A percentile compares a stretch with the other conserved stretches of the same genome.
Conservation (phyloP, 2,113 vertebrate species). For the Naja naja region DNA sequence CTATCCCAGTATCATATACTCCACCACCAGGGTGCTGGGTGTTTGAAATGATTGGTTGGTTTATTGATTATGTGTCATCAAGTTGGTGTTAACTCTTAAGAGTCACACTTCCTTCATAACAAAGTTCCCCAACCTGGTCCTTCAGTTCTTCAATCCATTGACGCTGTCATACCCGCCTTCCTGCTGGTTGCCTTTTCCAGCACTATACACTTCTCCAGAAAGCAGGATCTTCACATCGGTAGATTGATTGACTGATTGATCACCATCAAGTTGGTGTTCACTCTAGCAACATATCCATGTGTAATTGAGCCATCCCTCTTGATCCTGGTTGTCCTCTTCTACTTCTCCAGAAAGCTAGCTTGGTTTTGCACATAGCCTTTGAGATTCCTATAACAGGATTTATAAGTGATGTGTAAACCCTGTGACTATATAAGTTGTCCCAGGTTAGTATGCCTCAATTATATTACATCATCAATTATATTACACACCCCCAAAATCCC, state of each 20-base stretch:
- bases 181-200: neutral
- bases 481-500: neutral
- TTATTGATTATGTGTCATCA: neutral
- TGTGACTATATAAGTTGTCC: neutral
- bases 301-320: neutral
- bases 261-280: neutral
- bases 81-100: neutral
- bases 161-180: neutral
- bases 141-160: neutral
- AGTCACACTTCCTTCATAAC: neutral
- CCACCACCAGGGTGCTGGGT: neutral
- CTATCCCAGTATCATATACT: neutral
- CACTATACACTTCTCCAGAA: neutral
- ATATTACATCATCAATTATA: neutral
- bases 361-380: neutral
- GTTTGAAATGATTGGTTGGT: neutral
- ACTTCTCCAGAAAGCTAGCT: neutral
- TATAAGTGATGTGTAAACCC: neutral
- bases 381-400: neutral
- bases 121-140: neutral
- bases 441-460: neutral
- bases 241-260: no score
- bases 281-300: neutral
- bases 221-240: neutral
- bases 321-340: neutral